phyloP scores from a whole-genome alignment of 2,888 invertebrate genomes.

The Oegoconia quadripuncta region DNA sequence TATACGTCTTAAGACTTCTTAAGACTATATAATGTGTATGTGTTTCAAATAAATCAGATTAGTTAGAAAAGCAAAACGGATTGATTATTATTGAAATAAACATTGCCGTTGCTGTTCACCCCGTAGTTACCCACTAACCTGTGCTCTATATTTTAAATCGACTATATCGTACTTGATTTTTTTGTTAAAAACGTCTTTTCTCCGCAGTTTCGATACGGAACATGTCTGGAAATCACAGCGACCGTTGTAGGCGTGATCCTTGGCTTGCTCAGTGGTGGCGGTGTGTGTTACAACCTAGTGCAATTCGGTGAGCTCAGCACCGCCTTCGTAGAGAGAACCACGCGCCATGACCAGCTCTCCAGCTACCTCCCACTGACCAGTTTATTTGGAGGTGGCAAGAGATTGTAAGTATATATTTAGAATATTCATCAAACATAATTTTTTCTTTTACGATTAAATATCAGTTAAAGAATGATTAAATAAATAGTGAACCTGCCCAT shows the following conservation, averaged over 20 bases:
- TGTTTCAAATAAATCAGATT: too few species aligned
- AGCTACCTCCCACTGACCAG: constrained; percentile 53
- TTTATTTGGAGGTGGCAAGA: constrained; percentile 57
- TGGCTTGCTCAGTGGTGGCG: constrained; percentile 60
- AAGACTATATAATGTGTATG: too few species aligned
- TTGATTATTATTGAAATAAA: too few species aligned
- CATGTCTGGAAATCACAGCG: constrained; percentile 51
- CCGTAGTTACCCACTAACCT: too few species aligned
- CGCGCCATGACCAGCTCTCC: constrained; percentile 41
- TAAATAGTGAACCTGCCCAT: too few species aligned
- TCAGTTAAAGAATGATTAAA: too few species aligned
- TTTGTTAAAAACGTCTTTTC: not conserved
- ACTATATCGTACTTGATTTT: too few species aligned
- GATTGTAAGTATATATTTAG: constrained; percentile 44
- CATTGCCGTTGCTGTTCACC: too few species aligned
- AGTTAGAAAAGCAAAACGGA: too few species aligned
- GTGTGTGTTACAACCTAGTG: constrained; percentile 77
- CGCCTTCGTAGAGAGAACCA: constrained; percentile 75
- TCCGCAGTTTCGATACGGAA: constrained; percentile 58
- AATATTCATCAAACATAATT: too few species aligned
- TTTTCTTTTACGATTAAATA: too few species aligned
- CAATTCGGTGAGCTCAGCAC: constrained; percentile 82
- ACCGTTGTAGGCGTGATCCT: constrained; percentile 48
- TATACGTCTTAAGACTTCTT: too few species aligned
- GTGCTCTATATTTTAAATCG: not conserved